Evolutionary conservation across 1,140 invertebrate species (phyloP).

Genomic region (Nephotettix cincticeps): DNA sequence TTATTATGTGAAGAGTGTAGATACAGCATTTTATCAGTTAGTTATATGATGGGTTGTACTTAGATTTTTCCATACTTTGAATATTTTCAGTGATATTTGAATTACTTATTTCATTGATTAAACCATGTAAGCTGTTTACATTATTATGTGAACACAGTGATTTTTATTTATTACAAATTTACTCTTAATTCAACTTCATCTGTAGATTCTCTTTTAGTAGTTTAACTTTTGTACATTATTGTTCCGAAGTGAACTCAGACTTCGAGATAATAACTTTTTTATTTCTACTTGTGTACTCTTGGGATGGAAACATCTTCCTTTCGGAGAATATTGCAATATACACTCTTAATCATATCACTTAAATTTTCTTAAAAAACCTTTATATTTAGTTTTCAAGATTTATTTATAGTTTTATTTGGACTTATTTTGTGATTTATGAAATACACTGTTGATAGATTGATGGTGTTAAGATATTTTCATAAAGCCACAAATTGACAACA

Average conservation of each 20-base stretch:
- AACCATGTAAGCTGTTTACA: too few relatives aligned
- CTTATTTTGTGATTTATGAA: neutral
- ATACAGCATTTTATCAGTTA: neutral
- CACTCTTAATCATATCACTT: neutral
- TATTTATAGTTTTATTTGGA: neutral
- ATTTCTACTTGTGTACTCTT: too few relatives aligned
- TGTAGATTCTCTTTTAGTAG: neutral
- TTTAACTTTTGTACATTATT: neutral
- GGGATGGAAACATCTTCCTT: too few relatives aligned
- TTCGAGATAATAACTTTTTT: too few relatives aligned
- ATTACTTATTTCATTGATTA: neutral
- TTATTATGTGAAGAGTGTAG: neutral
- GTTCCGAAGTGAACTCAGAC: too few relatives aligned
- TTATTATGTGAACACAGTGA: neutral
- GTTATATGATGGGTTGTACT: constrained; percentile 16
- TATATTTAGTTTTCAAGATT: neutral
- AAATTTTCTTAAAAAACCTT: neutral
- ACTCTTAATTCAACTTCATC: neutral
- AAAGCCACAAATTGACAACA: constrained; percentile 3
- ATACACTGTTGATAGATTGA: too few relatives aligned
- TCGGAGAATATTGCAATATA: neutral
- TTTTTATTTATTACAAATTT: neutral
- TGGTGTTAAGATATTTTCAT: constrained; percentile 9
- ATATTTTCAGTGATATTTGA: neutral
- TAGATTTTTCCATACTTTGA: neutral